Percentiles rank a stretch among this genome's conserved stretches.
These are phyloP conservation scores for Trichomalopsis sarcophagae DNA, from an alignment of 1,140 invertebrate species.

Conservation along the genomic window DNA sequence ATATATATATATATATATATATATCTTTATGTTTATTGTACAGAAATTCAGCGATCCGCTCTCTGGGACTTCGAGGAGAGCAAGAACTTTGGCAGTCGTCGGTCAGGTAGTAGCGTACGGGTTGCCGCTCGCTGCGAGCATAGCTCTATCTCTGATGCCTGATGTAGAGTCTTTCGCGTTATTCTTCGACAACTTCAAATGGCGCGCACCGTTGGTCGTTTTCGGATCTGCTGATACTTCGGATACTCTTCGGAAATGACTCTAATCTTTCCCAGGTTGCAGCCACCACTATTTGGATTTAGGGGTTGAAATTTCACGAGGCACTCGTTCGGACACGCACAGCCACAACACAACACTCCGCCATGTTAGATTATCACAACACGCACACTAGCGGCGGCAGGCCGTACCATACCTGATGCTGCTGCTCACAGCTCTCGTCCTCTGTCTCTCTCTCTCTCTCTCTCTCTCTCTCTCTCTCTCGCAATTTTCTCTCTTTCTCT, in stretches of 20 bases:
- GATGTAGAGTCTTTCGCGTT: neutral
- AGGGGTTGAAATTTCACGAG: constrained; percentile 17
- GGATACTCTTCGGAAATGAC: neutral
- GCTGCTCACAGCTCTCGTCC: neutral
- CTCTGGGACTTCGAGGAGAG: neutral
- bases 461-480: neutral
- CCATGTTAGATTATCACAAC: constrained; percentile 75
- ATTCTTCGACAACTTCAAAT: neutral
- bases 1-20: too few relatives aligned
- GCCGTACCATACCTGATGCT: neutral
- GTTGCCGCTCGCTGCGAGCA: neutral
- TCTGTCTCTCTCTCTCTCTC: too few relatives aligned
- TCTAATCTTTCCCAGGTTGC: constrained; percentile 46
- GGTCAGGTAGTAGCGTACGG: neutral
- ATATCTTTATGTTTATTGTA: neutral
- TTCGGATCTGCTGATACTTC: neutral
- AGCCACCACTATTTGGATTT: constrained; percentile 44
- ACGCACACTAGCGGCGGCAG: constrained; percentile 64
- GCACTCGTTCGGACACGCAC: constrained; percentile 65
- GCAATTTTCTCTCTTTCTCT: neutral
- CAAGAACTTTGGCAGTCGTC: neutral
- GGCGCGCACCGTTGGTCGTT: neutral
- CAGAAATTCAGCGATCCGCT: neutral
- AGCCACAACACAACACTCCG: constrained; percentile 75
- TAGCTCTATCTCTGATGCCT: neutral